phyloP scores from a whole-genome alignment of 2,888 invertebrate species.

The Trichacis sp. region DNA sequence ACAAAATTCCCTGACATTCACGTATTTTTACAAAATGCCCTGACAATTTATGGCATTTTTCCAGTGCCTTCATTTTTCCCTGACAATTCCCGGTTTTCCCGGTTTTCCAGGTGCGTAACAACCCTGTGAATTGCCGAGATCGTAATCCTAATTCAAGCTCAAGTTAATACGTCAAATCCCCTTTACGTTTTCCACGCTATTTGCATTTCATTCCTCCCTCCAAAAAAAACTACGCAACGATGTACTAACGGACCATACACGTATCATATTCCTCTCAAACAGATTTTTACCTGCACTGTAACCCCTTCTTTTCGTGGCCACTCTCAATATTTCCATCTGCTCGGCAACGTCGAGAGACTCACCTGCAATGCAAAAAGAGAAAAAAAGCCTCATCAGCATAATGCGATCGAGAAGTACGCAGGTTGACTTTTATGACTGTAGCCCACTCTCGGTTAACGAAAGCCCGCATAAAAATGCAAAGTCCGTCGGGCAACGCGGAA shows the following conservation, averaged over 20 bases:
- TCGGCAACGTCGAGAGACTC: slow-evolving; percentile 36
- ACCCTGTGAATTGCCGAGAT: too few species aligned
- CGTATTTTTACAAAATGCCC: too few species aligned
- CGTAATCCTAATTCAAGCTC: not conserved
- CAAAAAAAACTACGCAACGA: not conserved
- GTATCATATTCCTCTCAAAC: too few species aligned
- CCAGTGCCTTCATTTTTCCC: too few species aligned
- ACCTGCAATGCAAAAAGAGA: slow-evolving; percentile 26
- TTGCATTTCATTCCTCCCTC: not conserved
- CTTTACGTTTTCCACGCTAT: too few species aligned
- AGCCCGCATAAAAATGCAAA: not conserved
- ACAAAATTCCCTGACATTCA: too few species aligned
- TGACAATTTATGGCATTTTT: too few species aligned
- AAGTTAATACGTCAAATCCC: slow-evolving; percentile 10
- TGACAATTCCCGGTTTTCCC: too few species aligned
- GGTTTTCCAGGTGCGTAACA: too few species aligned
- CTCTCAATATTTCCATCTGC: slow-evolving; percentile 32
- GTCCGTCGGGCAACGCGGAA: not conserved
- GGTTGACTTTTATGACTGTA: not conserved
- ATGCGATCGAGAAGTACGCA: not conserved
- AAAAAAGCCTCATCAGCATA: slow-evolving; percentile 1
- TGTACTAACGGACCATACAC: too few species aligned
- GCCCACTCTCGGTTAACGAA: too few species aligned
- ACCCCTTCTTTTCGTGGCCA: slow-evolving; percentile 32
- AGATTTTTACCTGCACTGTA: slow-evolving; percentile 37